phyloP scores from a whole-genome alignment of 30 jellyfish, hydroid and myxozoan genomes.

The Mastigias papua region DNA sequence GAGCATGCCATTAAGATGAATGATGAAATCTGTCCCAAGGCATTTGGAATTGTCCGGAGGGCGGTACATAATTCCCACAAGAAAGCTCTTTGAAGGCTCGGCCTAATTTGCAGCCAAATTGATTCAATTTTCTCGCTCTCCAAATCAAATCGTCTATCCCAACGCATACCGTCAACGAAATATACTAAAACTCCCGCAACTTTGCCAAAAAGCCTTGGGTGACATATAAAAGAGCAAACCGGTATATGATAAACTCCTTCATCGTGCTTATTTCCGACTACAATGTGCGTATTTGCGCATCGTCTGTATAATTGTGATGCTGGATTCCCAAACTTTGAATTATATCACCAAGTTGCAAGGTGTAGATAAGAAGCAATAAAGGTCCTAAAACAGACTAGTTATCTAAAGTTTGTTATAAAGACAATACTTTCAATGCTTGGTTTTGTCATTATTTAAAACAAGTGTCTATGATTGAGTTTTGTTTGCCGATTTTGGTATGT shows the following conservation, averaged over 20 bases:
- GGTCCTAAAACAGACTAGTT: too few species aligned
- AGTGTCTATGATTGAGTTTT: too few species aligned
- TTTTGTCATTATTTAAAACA: too few species aligned
- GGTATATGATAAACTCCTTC: conserved; percentile 60
- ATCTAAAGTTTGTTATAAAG: too few species aligned
- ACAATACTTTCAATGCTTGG: too few species aligned
- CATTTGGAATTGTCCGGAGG: conserved; percentile 55
- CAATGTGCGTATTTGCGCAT: too few species aligned
- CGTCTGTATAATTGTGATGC: too few species aligned
- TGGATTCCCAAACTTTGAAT: too few species aligned
- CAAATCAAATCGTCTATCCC: conserved; percentile 71
- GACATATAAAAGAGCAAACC: conserved; percentile 66
- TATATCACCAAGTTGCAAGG: too few species aligned
- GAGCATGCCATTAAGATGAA: conserved; percentile 8
- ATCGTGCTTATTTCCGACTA: too few species aligned
- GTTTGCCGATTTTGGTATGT: too few species aligned
- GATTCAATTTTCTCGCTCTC: conserved; percentile 65
- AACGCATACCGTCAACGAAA: conserved; percentile 63
- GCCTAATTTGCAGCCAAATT: conserved; percentile 66
- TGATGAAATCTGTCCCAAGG: conserved; percentile 32
- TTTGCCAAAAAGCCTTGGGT: conserved; percentile 75
- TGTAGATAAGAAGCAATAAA: too few species aligned
- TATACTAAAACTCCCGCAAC: conserved; percentile 80
- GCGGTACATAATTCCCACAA: conserved; percentile 55
- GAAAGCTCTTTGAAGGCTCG: conserved; percentile 37